Evolutionary conservation across 2,113 vertebrate species (phyloP), one percentile per base, ranked within the genome.

Genomic region (Lynx canadensis): DNA sequence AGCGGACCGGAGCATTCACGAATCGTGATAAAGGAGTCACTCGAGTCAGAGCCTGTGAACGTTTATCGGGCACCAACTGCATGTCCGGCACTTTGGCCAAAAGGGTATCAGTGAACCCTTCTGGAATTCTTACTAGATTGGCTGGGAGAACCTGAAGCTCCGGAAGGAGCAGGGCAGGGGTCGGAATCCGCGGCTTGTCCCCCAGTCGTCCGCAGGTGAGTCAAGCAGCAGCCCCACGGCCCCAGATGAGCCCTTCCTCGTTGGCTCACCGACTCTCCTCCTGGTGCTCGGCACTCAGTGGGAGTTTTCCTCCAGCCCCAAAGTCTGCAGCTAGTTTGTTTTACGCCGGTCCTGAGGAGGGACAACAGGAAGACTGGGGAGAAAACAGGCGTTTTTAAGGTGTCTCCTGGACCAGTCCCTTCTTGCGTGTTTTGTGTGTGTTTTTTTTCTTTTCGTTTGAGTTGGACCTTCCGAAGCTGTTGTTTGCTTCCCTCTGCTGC

Each of bases 401-500:
- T 25, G 16, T 60, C 88, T 60, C 52, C 68, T 11, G 25, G 12
- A 6, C 29, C 31, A 19, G 66, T 7, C 14, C 63, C 5, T 87
- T 55, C 55, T 50, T 8, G 3, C 45, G 45, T 45, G 45, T 45
- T 45, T 45, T 45, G 45, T 45, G 45, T 7, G 41, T 41, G 41
- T 6, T 0, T 63, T 83, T 55, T 29, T n/a, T 19, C 63, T 38
- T 29, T 41, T 52, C 82, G 55, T 48, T 25, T 15, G 71, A 8
- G 9, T 19, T 19, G 1, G 2, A 3, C 15, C 18, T 66, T 50
- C 6, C 5, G 27, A 85, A 63, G 48, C 36, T 31, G 33, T 38
- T 10, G 41, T 98, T 97, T 97, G 94, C 94, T 65, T 94, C 86
- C 89, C 83, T 97, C 90, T 97, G 91, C 97, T 97, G 90, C 94